phyloP scores from a whole-genome alignment of 2,797 vertebrate genomes.

The Sebastes umbrosus region DNA sequence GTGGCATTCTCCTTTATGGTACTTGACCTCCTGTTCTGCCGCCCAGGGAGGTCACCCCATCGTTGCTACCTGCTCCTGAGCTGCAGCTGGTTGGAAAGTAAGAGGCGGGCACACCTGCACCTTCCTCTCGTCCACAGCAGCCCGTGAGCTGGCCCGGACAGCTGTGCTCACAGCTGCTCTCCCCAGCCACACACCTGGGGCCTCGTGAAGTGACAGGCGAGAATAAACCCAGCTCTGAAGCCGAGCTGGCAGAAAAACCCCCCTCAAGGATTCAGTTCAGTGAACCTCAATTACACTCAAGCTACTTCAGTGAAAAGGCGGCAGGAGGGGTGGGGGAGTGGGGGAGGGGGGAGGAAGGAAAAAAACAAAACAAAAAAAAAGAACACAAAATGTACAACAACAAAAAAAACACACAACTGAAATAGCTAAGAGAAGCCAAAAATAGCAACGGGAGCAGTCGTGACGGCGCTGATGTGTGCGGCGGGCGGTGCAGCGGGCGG shows the following conservation, averaged over 20 bases:
- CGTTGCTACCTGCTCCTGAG: constrained; percentile 39
- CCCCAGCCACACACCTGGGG: constrained; percentile 48
- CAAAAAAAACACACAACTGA: constrained; percentile 67
- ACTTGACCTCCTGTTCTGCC: constrained; percentile 37
- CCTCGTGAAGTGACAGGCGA: constrained; percentile 17
- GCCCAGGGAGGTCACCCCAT: constrained; percentile 1
- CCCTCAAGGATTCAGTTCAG: constrained; percentile 34
- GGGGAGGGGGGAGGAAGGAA: not conserved
- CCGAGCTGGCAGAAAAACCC: constrained; percentile 16
- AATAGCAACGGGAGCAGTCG: constrained; percentile 67
- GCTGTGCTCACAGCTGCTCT: constrained; percentile 56
- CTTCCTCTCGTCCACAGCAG: constrained; percentile 37
- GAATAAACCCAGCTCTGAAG: constrained; percentile 33
- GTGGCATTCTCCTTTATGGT: constrained; percentile 74
- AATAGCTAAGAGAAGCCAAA: constrained; percentile 69
- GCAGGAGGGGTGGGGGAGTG: not conserved
- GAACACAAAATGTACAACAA: constrained; percentile 68
- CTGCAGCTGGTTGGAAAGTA: constrained; percentile 28
- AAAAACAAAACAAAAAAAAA: not conserved
- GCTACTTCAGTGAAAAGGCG: constrained; percentile 57
- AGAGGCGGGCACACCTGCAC: constrained; percentile 47
- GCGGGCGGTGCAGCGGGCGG: constrained; percentile 28
- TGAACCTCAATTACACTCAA: constrained; percentile 52
- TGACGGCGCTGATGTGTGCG: constrained; percentile 65
- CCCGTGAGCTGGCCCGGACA: constrained; percentile 16